Evolutionary conservation across 2,888 invertebrate genomes (phyloP).

Genomic region (Dolichomitus sp.): DNA sequence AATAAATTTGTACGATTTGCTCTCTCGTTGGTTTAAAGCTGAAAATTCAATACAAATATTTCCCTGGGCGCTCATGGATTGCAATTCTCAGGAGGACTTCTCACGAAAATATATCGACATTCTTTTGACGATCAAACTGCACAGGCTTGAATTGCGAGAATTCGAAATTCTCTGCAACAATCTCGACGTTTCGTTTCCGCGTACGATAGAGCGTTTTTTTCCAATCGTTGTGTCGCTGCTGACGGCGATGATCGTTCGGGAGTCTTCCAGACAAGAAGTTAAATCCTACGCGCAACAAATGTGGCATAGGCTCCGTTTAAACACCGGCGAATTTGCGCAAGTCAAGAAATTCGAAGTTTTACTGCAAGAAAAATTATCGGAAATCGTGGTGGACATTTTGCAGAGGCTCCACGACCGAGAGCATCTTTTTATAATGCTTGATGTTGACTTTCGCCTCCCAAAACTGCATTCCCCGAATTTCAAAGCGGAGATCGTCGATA

Average conservation of each 20-base stretch:
- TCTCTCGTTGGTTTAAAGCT: constrained; percentile 87
- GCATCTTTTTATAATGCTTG: constrained; percentile 85
- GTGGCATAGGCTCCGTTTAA: constrained; percentile 75
- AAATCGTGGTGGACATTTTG: constrained; percentile 79
- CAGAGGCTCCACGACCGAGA: constrained; percentile 83
- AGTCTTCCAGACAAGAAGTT: constrained; percentile 68
- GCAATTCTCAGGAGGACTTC: constrained; percentile 83
- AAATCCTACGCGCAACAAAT: constrained; percentile 71
- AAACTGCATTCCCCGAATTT: constrained; percentile 85
- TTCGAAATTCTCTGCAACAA: constrained; percentile 78
- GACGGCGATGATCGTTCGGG: constrained; percentile 71
- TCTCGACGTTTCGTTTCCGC: constrained; percentile 73
- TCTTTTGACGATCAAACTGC: constrained; percentile 85
- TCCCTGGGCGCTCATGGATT: constrained; percentile 86
- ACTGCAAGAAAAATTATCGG: constrained; percentile 80
- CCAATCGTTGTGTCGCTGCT: constrained; percentile 76
- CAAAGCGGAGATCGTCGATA: constrained; percentile 83
- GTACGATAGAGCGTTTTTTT: constrained; percentile 80
- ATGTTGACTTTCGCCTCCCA: constrained; percentile 82
- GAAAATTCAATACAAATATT: constrained; percentile 85
- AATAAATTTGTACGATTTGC: constrained; percentile 86
- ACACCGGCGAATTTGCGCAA: constrained; percentile 74
- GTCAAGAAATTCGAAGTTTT: constrained; percentile 76
- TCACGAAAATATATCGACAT: constrained; percentile 83
- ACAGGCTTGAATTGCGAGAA: constrained; percentile 78